Base-by-base conservation (phyloP, 2,113 vertebrate genomes). In the Hippoglossus stenolepis region DNA sequence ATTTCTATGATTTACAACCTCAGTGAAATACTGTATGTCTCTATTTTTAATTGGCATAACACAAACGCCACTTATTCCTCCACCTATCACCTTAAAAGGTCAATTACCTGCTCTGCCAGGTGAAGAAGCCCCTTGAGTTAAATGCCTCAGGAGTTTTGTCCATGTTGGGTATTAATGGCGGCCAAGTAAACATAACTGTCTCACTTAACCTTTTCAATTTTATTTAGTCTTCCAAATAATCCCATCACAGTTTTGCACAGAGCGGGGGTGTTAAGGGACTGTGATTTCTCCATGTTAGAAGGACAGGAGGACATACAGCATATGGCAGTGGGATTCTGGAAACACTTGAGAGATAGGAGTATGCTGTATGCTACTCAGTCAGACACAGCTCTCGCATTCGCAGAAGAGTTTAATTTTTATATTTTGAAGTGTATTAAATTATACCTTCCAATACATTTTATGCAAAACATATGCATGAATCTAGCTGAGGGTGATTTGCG, bases 161-260 rank as follows among this genome's bases (percentile, higher is more conserved):
- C 31, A 31, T 31, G 31, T 23, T 24, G 26, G 54, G 70, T 73
- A 85, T 79, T 85, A 76, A 77, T 76, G 60, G 54, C 82, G 60
- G 53, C 68, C 72, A 74, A 84, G 75, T 84, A 73, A 82, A 84
- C 84, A 77, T 47, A 69, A 79, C 49, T 68, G 31, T 31, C 69
- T 73, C 69, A 79, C 76, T 77, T 79, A 85, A 82, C 81, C 84
- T 86, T 89, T 86, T 82, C 59, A 53, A 6, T 74, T 84, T 75
- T 77, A 84, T 86, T 67, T 79, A 85, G 80, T 87, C 67, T 80
- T 85, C 54, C 71, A 81, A 84, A 71, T 70, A 86, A 74, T 73
- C 65, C 63, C 53, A 58, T 45, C 69, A 73, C 74, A 68, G 65
- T 72, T 76, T 77, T 14, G 69, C 72, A 53, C 47, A 54, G 21